Conservation (phyloP, 2,113 vertebrate genomes). For the Heterotilapia buettikoferi region DNA sequence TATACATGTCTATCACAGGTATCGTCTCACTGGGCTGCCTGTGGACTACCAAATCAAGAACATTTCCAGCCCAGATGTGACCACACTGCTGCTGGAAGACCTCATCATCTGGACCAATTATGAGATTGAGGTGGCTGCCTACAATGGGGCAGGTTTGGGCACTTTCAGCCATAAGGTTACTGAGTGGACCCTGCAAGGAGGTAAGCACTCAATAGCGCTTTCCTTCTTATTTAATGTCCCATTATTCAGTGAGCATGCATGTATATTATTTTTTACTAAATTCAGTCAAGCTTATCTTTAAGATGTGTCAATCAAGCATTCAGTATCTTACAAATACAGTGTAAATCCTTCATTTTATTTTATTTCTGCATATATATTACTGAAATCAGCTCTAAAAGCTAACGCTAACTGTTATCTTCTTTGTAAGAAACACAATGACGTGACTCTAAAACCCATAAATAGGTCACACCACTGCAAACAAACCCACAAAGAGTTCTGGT, state of each 20-base stretch:
- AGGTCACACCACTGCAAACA: background rate
- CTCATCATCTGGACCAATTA: conserved; percentile 99
- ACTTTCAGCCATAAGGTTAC: conserved; percentile 92
- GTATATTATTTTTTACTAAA: background rate
- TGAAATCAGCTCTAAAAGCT: background rate
- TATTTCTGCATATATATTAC: background rate
- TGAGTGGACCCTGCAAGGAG: conserved; percentile 91
- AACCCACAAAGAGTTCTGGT: background rate
- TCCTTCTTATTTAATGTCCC: background rate
- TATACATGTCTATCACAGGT: conserved; percentile 66
- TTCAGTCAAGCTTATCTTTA: background rate
- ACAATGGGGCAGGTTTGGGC: conserved; percentile 89
- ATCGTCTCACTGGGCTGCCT: conserved; percentile 89
- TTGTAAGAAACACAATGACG: background rate
- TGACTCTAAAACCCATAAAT: conserved; percentile 12
- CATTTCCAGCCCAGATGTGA: conserved; percentile 88
- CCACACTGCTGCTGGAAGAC: conserved; percentile 91
- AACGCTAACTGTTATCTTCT: background rate
- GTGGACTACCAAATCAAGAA: conserved; percentile 96
- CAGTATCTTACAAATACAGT: background rate
- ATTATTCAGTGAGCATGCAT: background rate
- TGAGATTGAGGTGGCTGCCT: conserved; percentile 95
- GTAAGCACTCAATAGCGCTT: background rate
- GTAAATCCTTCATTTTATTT: background rate
- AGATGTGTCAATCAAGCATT: background rate